Conservation (phyloP, 1,140 invertebrate genomes). For the Platorchestia sp. region DNA sequence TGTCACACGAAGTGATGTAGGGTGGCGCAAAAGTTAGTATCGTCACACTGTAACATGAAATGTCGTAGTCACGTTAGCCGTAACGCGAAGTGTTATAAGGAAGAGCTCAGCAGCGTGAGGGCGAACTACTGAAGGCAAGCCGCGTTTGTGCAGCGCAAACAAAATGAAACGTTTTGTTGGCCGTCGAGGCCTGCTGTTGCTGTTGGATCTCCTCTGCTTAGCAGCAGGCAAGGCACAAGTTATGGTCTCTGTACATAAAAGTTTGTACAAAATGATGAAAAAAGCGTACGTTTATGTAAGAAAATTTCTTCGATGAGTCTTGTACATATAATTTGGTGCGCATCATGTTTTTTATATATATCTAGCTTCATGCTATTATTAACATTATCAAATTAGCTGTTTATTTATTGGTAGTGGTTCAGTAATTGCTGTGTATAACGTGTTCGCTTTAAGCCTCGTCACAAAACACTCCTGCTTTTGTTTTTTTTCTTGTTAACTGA, state of each 20-base stretch:
- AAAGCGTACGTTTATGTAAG: conserved; percentile 39
- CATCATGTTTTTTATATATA: conserved; percentile 51
- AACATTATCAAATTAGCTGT: conserved; percentile 46
- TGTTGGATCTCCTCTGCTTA: background rate
- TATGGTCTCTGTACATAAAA: conserved; percentile 33
- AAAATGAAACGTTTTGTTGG: background rate
- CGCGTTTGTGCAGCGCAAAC: too few species aligned
- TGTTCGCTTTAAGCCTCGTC: background rate
- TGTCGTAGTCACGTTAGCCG: too few species aligned
- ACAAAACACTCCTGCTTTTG: conserved; percentile 15
- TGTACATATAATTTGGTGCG: conserved; percentile 44
- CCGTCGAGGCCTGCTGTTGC: background rate
- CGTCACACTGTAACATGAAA: too few species aligned
- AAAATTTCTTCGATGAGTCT: conserved; percentile 15
- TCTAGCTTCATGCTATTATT: conserved; percentile 53
- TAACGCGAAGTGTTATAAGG: too few species aligned
- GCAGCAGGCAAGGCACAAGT: background rate
- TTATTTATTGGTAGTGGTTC: conserved; percentile 48
- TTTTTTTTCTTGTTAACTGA: background rate
- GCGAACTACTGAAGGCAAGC: too few species aligned
- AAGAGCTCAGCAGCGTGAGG: too few species aligned
- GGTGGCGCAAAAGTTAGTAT: too few species aligned
- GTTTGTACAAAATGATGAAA: conserved; percentile 56
- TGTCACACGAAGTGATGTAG: too few species aligned
- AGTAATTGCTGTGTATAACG: conserved; percentile 27